Percentiles rank a stretch among this genome's conserved stretches.
Conservation (phyloP, 1,140 invertebrate genomes). For the Meteorus sp. region DNA sequence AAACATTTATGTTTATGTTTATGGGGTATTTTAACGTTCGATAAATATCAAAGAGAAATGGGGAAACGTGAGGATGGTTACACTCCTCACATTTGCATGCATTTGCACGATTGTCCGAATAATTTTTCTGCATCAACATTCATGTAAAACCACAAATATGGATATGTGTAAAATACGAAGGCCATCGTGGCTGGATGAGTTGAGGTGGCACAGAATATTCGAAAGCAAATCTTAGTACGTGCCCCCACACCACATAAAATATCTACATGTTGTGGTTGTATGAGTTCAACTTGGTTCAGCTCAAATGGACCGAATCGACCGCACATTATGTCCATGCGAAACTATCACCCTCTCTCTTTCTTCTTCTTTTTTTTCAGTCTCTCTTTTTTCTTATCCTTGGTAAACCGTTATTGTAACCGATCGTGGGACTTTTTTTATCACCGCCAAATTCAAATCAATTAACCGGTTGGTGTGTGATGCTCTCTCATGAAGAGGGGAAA, state of each 20-base stretch:
- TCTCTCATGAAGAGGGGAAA: no score
- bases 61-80: no score
- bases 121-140: no score
- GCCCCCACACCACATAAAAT: not conserved
- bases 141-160: no score
- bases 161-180: no score
- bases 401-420: not conserved
- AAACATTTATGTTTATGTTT: no score
- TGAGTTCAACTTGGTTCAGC: slow-evolving; percentile 4
- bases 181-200: not conserved
- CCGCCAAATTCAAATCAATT: not conserved
- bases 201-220: not conserved
- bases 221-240: slow-evolving; percentile 10
- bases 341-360: no score
- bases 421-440: not conserved
- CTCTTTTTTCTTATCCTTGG: not conserved
- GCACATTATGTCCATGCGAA: not conserved
- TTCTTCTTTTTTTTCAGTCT: not conserved
- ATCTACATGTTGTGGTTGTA: not conserved
- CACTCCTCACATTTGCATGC: no score
- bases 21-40: no score
- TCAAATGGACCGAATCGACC: slow-evolving; percentile 21
- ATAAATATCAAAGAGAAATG: no score
- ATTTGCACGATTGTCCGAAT: no score
- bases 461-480: no score